Evolutionary conservation across 1,140 invertebrate species (phyloP).

Genomic region (Bradynema listronoti): DNA sequence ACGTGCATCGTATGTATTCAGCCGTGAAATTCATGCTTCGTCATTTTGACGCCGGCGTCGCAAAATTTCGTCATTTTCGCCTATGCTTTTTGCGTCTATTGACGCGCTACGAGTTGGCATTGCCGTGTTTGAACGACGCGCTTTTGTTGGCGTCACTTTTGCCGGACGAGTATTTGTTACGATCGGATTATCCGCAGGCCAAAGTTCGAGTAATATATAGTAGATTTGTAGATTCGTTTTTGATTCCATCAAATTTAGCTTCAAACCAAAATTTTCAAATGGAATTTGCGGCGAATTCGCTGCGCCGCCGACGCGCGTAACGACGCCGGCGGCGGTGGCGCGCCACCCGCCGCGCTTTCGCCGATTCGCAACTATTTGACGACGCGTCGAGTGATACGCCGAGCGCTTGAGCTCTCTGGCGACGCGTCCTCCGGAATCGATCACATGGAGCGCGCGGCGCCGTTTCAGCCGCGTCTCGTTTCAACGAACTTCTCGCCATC

Average conservation of each 20-base stretch:
- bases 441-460: too few species aligned
- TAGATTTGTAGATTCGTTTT: too few species aligned
- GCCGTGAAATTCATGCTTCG: slow-evolving; percentile 18
- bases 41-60: slow-evolving; percentile 2
- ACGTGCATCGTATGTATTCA: slow-evolving; percentile 23
- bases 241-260: slow-evolving; percentile 24
- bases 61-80: slow-evolving; percentile 62
- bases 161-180: slow-evolving; percentile 71
- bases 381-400: slow-evolving; percentile 13
- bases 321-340: too few species aligned
- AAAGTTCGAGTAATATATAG: slow-evolving; percentile 38
- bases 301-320: too few species aligned
- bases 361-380: slow-evolving; percentile 27
- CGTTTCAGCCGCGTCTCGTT: too few species aligned
- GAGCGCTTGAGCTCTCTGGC: slow-evolving; percentile 18
- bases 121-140: slow-evolving; percentile 88
- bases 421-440: too few species aligned
- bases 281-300: slow-evolving; percentile 12
- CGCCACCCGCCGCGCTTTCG: slow-evolving; percentile 17
- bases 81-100: slow-evolving; percentile 80
- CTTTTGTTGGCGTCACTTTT: slow-evolving; percentile 84
- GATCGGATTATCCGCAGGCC: slow-evolving; percentile 60
- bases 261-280: slow-evolving; percentile 36
- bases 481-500: too few species aligned
- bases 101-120: slow-evolving; percentile 92